Conservation (phyloP, 2,113 vertebrate genomes). For the Trachemys scripta region DNA sequence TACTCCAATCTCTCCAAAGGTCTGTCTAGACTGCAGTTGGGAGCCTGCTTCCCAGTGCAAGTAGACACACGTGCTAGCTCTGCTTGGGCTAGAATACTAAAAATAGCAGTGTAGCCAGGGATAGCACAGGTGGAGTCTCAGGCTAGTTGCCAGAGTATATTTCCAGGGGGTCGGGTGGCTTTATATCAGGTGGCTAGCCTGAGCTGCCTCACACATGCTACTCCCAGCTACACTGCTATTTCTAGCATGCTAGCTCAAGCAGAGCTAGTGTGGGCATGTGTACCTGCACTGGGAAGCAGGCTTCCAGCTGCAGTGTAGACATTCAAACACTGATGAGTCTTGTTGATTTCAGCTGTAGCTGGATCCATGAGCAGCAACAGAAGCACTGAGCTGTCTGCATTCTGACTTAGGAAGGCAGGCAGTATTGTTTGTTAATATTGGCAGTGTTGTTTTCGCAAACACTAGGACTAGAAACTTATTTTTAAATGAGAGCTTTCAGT, state of each 20-base stretch:
- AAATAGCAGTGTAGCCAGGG: neutral
- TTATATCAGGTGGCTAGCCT: neutral
- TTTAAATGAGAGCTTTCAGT: neutral
- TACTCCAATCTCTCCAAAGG: neutral
- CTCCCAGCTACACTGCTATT: neutral
- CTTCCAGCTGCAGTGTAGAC: neutral
- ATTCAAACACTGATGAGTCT: neutral
- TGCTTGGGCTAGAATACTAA: neutral
- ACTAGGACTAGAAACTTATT: neutral
- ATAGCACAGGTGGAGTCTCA: no score
- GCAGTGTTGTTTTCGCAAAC: neutral
- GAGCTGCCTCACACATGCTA: neutral
- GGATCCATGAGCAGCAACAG: neutral
- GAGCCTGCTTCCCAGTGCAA: neutral
- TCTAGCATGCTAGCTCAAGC: neutral
- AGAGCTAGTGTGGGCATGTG: neutral
- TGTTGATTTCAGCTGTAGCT: neutral
- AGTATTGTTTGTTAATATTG: neutral
- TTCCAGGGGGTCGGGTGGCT: neutral
- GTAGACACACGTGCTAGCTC: neutral
- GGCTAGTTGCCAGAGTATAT: neutral
- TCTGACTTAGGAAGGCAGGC: neutral
- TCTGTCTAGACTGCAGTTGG: neutral
- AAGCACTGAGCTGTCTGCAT: neutral
- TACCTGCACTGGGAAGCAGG: neutral